Percentiles rank a stretch among this genome's conserved stretches.
These are phyloP conservation scores for Notodonta dromedarius DNA, from an alignment of 2,888 invertebrate genomes.

Conservation along the genomic window DNA sequence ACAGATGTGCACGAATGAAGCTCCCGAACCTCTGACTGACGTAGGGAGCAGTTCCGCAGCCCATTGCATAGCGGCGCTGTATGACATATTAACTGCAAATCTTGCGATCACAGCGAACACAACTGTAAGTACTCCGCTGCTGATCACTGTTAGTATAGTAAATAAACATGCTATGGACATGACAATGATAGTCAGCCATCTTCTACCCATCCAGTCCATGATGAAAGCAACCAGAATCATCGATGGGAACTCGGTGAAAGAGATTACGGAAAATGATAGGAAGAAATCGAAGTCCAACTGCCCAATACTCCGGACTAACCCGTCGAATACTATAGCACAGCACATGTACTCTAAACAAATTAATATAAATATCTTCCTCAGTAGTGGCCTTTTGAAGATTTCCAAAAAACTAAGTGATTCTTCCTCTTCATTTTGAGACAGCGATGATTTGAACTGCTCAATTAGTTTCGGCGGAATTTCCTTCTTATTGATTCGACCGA, in stretches of 20 bases:
- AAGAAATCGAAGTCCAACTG: slow-evolving; percentile 61
- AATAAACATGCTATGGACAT: slow-evolving; percentile 52
- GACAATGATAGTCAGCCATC: slow-evolving; percentile 54
- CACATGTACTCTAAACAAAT: slow-evolving; percentile 58
- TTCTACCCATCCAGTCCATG: slow-evolving; percentile 60
- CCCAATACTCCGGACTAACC: slow-evolving; percentile 56
- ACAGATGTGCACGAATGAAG: slow-evolving; percentile 57
- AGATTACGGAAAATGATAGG: slow-evolving; percentile 61
- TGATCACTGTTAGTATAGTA: slow-evolving; percentile 50
- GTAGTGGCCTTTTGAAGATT: slow-evolving; percentile 53
- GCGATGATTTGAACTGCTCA: slow-evolving; percentile 51
- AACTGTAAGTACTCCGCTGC: slow-evolving; percentile 50
- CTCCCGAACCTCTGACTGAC: slow-evolving; percentile 59
- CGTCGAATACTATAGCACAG: slow-evolving; percentile 58
- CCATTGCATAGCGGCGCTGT: slow-evolving; percentile 57
- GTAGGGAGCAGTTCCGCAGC: slow-evolving; percentile 62
- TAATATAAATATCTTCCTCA: slow-evolving; percentile 54
- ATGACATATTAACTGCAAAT: slow-evolving; percentile 60
- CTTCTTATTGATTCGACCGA: slow-evolving; percentile 59
- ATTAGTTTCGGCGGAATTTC: slow-evolving; percentile 53
- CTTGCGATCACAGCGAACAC: slow-evolving; percentile 58
- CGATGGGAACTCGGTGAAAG: slow-evolving; percentile 62
- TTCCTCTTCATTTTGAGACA: slow-evolving; percentile 36
- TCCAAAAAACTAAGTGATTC: slow-evolving; percentile 48
- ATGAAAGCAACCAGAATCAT: slow-evolving; percentile 56